Evolutionary conservation across 2,888 invertebrate genomes (phyloP), one percentile per base, ranked within the genome.

Genomic region (Gymnoscelis rufifasciata): DNA sequence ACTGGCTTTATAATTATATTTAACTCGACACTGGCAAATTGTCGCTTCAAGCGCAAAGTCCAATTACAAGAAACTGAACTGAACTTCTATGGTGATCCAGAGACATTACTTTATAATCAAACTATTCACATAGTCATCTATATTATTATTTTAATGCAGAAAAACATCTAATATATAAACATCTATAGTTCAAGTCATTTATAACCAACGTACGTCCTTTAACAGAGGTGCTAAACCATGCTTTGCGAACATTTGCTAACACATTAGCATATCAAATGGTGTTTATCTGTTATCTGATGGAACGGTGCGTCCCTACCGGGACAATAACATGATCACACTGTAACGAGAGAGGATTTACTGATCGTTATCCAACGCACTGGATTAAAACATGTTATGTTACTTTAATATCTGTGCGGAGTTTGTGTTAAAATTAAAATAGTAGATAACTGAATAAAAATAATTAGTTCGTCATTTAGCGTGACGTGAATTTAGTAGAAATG

Each of bases 201-300:
- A 26, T 26, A 26, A 23, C 7, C 1, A 14, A 10, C 3, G 26
- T 33, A 11, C 27, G 14, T 23, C 36, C 19, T 41, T 28, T 26
- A 11, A 10, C 30, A 28, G 62, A 62, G 68, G 73, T 69, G 79
- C 69, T 74, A 78, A 78, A 70, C 73, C 77, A 71, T 78, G 70
- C 71, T 86, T 78, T 74, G 68, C 69, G 78, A 78, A 68, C 82
- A 80, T 81, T 83, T 74, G 81, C 76, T 70, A 69, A 71, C 61
- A 56, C 69, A 83, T 84, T 83, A 83, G 75, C 83, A 87, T 84
- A 82, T 83, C 78, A 83, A 82, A 78, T 68, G 73, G 66, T 67
- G 60, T 64, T 66, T 56, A 59, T 54, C 54, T 47, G 49, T 51
- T 51, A 51, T 51, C 51, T 44, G 51, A 51, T 51, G 47, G 14